These are phyloP conservation scores for Dendroctonus ponderosae DNA, from an alignment of 1,140 invertebrate species.

Conservation along the genomic window DNA sequence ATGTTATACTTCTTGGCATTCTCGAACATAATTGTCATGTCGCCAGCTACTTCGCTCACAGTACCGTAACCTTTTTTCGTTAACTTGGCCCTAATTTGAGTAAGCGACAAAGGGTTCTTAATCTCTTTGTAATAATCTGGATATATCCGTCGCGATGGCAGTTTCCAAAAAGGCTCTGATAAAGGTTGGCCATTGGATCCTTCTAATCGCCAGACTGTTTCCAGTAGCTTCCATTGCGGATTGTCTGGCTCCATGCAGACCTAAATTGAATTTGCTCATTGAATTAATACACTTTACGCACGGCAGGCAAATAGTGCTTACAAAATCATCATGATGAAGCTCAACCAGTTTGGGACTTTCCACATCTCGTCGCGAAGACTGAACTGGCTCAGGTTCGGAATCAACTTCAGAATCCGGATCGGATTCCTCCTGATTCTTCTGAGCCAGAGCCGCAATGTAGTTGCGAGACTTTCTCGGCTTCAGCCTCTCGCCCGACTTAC, in stretches of 20 bases:
- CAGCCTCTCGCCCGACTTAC: constrained; percentile 8
- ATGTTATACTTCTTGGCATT: constrained; percentile 95
- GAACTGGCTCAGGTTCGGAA: constrained; percentile 9
- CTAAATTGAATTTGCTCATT: constrained; percentile 11
- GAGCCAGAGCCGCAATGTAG: constrained; percentile 22
- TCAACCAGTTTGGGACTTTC: constrained; percentile 2
- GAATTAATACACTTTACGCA: background rate
- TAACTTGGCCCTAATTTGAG: constrained; percentile 89
- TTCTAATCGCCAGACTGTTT: constrained; percentile 52
- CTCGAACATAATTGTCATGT: constrained; percentile 98
- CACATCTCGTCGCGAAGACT: background rate
- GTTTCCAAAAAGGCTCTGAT: constrained; percentile 87
- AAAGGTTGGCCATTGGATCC: constrained; percentile 58
- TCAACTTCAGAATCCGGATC: constrained; percentile 7
- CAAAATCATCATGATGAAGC: constrained; percentile 22
- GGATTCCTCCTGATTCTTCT: constrained; percentile 18
- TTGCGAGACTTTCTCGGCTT: constrained; percentile 10
- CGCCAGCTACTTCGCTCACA: constrained; percentile 86
- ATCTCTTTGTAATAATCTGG: constrained; percentile 99
- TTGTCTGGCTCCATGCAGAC: constrained; percentile 46
- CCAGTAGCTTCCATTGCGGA: constrained; percentile 57
- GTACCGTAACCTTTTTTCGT: constrained; percentile 83
- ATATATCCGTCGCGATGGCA: constrained; percentile 87
- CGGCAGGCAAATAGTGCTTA: constrained; percentile 9
- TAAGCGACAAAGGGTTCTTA: constrained; percentile 90